phyloP scores from a whole-genome alignment of 2,888 invertebrate genomes.

The Amphipyra berbera region DNA sequence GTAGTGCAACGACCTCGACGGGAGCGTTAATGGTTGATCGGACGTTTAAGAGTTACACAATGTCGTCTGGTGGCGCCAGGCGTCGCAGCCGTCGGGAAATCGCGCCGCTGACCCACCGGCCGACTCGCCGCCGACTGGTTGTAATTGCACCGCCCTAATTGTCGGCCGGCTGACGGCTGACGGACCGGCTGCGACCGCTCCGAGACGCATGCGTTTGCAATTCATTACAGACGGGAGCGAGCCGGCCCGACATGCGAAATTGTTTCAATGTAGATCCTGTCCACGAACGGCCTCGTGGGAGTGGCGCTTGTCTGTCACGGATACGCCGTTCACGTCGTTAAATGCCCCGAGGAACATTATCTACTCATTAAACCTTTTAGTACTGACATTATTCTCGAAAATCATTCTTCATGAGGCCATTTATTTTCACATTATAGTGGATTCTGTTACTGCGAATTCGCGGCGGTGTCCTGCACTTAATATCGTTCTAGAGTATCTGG shows the following conservation, averaged over 20 bases:
- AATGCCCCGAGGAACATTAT: slow-evolving; percentile 62
- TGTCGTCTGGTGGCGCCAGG: slow-evolving; percentile 81
- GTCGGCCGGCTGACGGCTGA: slow-evolving; percentile 76
- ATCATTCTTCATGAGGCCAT: slow-evolving; percentile 59
- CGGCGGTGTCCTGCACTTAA: slow-evolving; percentile 64
- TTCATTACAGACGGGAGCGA: slow-evolving; percentile 75
- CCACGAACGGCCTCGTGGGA: slow-evolving; percentile 70
- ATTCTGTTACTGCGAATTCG: slow-evolving; percentile 66
- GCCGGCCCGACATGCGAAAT: slow-evolving; percentile 79
- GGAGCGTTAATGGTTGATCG: slow-evolving; percentile 77
- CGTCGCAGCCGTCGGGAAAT: slow-evolving; percentile 83
- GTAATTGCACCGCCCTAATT: slow-evolving; percentile 88
- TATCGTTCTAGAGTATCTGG: slow-evolving; percentile 70
- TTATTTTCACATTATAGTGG: slow-evolving; percentile 67
- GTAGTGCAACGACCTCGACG: slow-evolving; percentile 84
- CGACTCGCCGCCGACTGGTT: slow-evolving; percentile 79
- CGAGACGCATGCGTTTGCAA: slow-evolving; percentile 78
- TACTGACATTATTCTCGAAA: slow-evolving; percentile 60
- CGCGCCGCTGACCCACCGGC: slow-evolving; percentile 87
- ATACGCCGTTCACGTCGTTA: slow-evolving; percentile 76
- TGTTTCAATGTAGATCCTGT: slow-evolving; percentile 84
- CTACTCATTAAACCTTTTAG: slow-evolving; percentile 58
- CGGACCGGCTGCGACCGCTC: slow-evolving; percentile 69
- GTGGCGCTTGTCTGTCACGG: slow-evolving; percentile 74
- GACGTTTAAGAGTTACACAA: slow-evolving; percentile 85